These are phyloP conservation scores for Ptychadena robeensis DNA, from an alignment of 2,797 vertebrate genomes.

Conservation along the genomic window DNA sequence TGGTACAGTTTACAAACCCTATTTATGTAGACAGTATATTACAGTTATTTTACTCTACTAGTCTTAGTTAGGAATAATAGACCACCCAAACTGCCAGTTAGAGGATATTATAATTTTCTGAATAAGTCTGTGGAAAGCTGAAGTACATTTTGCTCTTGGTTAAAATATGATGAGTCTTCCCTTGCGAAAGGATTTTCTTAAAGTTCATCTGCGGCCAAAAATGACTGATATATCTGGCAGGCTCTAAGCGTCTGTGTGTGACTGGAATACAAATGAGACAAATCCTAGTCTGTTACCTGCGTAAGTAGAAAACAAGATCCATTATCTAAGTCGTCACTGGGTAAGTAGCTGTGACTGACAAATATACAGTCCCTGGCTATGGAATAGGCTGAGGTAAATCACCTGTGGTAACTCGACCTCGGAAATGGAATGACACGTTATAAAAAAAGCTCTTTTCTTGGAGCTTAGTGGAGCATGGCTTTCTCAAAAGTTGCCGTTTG, in stretches of 20 bases:
- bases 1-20: conserved; percentile 5
- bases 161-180: conserved; percentile 30
- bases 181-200: conserved; percentile 15
- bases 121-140: conserved; percentile 26
- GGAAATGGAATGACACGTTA: background rate
- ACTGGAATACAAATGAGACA: conserved; percentile 45
- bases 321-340: background rate
- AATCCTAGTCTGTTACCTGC: conserved; percentile 44
- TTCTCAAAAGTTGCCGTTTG: background rate
- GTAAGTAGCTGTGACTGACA: conserved; percentile 41
- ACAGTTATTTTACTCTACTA: conserved; percentile 10
- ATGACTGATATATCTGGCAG: conserved; percentile 49
- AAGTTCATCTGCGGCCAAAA: conserved; percentile 36
- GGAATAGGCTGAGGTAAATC: conserved; percentile 5
- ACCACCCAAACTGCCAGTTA: conserved; percentile 42
- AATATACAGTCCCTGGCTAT: conserved; percentile 5
- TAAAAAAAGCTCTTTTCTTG: background rate
- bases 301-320: conserved; percentile 18
- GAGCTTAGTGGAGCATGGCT: background rate
- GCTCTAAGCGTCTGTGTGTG: background rate
- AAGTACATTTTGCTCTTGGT: conserved; percentile 17
- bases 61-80: background rate
- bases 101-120: conserved; percentile 9
- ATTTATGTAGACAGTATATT: background rate
- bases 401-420: conserved; percentile 9